Base-by-base conservation (phyloP, 2,888 invertebrate species). In the Drosophila macrothrix region DNA sequence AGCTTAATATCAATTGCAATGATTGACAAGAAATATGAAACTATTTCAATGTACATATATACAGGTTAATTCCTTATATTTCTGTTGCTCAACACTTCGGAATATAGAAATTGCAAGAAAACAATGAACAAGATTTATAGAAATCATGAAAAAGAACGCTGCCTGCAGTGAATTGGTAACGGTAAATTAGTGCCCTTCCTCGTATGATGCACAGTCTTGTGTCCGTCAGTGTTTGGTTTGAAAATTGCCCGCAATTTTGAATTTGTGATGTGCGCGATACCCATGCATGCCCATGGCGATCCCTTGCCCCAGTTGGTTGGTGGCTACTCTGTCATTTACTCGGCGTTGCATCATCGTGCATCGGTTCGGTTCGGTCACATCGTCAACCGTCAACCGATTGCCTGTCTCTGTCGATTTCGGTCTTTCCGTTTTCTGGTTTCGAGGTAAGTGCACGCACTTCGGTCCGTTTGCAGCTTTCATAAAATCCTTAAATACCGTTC, bases 401-500 rank as follows among this genome's bases (percentile, higher is more conserved):
- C 37, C 49, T 73, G 69, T 52, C 46, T 70, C 64, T 71, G 78
- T 73, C 67, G 90, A 89, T 87, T 90, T 84, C 84, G 89, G 91
- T 88, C 93, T 93, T 93, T 93, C 92, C 92, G 92, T 92, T 91
- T 93, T 92, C 91, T 91, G 93, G 92, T 92, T 93, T 92, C 92
- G 93, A 93, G 86, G 87, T 88, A 93, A 93, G 93, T 93, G 92
- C 91, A 90, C 84, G 84, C 89, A 85, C 84, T 77, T 53, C 31
- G 43, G 46, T 62, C 86, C 86, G 60, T 83, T 58, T 83, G 82
- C 82, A 81, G 80, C 84, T 78, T 80, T 80, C 72, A 76, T 19
- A 76, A 85, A 91, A 91, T 91, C 90, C 75, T 72, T 67, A 82
- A 88, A 86, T 79, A 83, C 80, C 80, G 64, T 52, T 66, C 58